Evolutionary conservation across 2,888 invertebrate genomes (phyloP).

Genomic region (Mesochorus sp.): DNA sequence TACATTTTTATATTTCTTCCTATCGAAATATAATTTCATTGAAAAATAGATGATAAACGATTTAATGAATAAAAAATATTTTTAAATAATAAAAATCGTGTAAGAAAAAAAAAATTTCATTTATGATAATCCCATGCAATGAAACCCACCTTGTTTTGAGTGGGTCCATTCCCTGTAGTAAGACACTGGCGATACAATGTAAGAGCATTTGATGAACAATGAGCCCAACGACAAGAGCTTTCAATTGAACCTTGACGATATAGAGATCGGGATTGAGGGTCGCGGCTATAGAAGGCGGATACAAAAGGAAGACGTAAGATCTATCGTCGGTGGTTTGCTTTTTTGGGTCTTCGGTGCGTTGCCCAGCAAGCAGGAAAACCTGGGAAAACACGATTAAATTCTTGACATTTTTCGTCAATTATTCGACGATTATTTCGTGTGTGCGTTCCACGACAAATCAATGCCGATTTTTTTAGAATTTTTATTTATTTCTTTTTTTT

Average conservation of each 20-base stretch:
- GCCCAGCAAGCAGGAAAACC: constrained; percentile 86
- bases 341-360: constrained; percentile 80
- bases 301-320: constrained; percentile 94
- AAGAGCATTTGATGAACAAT: constrained; percentile 96
- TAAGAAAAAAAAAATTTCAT: no score
- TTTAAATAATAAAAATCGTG: neutral
- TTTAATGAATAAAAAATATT: no score
- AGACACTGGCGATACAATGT: constrained; percentile 93
- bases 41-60: constrained; percentile 74
- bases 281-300: constrained; percentile 89
- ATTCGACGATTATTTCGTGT: no score
- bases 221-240: constrained; percentile 93
- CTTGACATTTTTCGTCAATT: no score
- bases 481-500: neutral
- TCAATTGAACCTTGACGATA: constrained; percentile 93
- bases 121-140: no score
- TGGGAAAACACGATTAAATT: constrained; percentile 73
- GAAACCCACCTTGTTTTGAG: constrained; percentile 86
- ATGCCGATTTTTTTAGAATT: neutral
- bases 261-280: constrained; percentile 90
- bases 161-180: constrained; percentile 89
- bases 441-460: no score
- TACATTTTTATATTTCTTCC: no score
- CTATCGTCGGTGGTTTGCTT: constrained; percentile 87
- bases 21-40: neutral